A percentile compares a stretch with the other conserved stretches of the same genome.
These are phyloP conservation scores for Ciconia nigra DNA, from an alignment of 2,797 vertebrate genomes.

Conservation along the genomic window DNA sequence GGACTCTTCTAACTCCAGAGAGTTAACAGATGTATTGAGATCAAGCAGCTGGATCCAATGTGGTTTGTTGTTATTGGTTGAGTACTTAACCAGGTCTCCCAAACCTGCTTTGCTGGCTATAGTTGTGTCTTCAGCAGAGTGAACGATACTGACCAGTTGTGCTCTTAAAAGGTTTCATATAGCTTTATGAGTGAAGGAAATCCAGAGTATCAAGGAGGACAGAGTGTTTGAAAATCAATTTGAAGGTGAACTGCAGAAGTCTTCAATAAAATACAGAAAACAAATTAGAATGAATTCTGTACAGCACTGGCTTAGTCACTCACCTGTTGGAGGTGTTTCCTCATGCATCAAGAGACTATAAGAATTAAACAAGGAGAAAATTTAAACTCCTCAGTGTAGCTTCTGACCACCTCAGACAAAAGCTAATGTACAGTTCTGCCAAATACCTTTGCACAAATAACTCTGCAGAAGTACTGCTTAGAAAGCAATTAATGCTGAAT, in stretches of 20 bases:
- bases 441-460: not conserved
- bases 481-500: not conserved
- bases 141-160: not conserved
- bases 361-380: not conserved
- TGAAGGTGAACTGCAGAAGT: not conserved
- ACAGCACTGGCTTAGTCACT: not conserved
- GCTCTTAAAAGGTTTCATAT: not conserved
- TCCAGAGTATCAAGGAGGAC: not conserved
- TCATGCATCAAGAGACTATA: not conserved
- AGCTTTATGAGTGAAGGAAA: not conserved
- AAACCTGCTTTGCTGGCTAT: not conserved
- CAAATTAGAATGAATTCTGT: not conserved
- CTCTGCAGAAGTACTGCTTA: not conserved
- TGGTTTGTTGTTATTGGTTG: not conserved
- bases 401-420: not conserved
- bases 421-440: not conserved
- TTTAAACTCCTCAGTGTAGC: not conserved
- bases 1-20: not conserved
- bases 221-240: not conserved
- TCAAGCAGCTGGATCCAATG: not conserved
- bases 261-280: not conserved
- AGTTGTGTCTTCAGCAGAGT: not conserved
- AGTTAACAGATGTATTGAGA: not conserved
- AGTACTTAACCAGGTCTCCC: not conserved
- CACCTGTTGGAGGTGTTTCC: not conserved